phyloP scores from a whole-genome alignment of 2,113 vertebrate genomes.

The Prolemur simus region DNA sequence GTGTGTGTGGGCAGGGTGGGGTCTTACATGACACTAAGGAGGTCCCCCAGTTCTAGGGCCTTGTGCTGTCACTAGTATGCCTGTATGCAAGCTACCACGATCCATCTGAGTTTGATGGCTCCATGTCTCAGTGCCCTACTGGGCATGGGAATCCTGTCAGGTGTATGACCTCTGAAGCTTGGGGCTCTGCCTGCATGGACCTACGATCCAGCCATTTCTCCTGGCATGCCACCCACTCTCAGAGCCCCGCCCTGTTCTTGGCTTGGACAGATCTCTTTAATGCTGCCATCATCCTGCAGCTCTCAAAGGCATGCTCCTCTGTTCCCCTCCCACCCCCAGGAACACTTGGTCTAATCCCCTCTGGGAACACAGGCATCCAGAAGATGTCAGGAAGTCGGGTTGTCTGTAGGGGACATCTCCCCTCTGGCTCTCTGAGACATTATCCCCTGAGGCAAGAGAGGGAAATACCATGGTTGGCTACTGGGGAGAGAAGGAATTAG shows the following conservation, averaged over 20 bases:
- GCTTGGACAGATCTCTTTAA: background rate
- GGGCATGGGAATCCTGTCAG: background rate
- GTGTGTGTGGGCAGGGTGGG: background rate
- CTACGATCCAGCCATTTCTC: background rate
- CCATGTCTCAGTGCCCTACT: background rate
- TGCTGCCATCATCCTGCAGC: background rate
- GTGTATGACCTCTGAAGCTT: background rate
- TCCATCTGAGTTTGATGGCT: background rate
- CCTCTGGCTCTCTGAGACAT: background rate
- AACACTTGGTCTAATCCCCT: background rate
- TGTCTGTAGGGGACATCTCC: background rate
- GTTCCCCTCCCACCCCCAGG: background rate
- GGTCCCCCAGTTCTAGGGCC: no score
- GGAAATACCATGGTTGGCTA: background rate
- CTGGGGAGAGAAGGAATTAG: background rate
- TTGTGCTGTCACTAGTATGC: accelerated
- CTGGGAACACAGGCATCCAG: background rate
- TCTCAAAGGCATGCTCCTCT: background rate
- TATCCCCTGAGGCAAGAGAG: background rate
- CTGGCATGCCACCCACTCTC: no score
- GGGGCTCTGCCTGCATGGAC: background rate
- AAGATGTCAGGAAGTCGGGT: background rate
- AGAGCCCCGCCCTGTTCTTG: background rate
- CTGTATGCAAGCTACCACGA: background rate
- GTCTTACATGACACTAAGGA: accelerated